Percentiles rank a stretch among this genome's conserved stretches.
Conservation (phyloP, 2,797 vertebrate genomes). For the Girardinus metallicus region DNA sequence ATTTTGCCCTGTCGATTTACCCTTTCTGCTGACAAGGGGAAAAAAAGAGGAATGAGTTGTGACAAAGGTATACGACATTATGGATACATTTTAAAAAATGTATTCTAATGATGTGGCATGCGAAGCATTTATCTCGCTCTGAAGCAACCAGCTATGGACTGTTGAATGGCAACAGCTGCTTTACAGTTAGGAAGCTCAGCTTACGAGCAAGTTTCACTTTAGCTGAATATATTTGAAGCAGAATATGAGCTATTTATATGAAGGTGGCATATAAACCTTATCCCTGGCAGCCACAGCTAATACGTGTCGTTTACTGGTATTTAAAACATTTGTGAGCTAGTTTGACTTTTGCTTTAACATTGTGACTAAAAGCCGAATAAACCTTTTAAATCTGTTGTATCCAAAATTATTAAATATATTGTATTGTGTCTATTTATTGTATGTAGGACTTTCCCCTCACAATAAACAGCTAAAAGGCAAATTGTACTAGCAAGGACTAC, state of each 20-base stretch:
- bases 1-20: neutral
- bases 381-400: neutral
- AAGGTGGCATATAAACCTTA: neutral
- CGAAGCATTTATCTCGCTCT: neutral
- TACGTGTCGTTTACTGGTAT: neutral
- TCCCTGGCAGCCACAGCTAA: neutral
- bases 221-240: neutral
- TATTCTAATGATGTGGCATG: neutral
- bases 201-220: neutral
- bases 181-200: neutral
- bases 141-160: neutral
- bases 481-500: neutral
- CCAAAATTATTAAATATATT: too few relatives aligned
- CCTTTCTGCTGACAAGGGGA: neutral
- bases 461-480: neutral
- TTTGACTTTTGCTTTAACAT: neutral
- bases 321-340: neutral
- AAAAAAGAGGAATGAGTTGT: neutral
- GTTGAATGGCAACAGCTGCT: neutral
- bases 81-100: neutral
- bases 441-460: neutral
- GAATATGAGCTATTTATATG: neutral
- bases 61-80: neutral
- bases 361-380: neutral
- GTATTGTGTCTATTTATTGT: too few relatives aligned